phyloP scores from a whole-genome alignment of 2,797 vertebrate species.

The Botia almorhae region DNA sequence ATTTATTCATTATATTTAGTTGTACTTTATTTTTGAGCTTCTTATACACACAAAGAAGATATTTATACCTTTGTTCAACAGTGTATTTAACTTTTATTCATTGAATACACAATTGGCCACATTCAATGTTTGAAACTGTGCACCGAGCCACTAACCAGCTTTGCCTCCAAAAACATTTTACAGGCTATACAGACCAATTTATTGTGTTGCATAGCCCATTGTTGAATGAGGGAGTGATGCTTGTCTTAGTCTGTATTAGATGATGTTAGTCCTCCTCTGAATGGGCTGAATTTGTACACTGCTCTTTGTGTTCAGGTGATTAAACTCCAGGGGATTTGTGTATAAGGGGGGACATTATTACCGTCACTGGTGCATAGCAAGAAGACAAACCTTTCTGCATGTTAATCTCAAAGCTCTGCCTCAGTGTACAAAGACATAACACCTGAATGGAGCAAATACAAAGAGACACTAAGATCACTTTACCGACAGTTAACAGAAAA shows the following conservation, averaged over 20 bases:
- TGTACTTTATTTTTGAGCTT: conserved; percentile 2
- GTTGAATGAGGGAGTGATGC: conserved; percentile 75
- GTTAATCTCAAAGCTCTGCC: conserved; percentile 71
- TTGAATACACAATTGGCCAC: conserved; percentile 72
- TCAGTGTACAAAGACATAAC: conserved; percentile 47
- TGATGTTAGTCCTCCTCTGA: conserved; percentile 75
- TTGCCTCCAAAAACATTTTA: conserved; percentile 76
- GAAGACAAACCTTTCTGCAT: conserved; percentile 73
- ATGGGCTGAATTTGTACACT: conserved; percentile 66
- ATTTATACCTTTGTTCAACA: conserved; percentile 5
- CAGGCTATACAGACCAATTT: conserved; percentile 75
- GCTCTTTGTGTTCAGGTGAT: conserved; percentile 74
- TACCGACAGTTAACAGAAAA: conserved; percentile 14
- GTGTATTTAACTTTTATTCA: conserved; percentile 49
- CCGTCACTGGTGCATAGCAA: conserved; percentile 71
- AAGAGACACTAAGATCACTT: conserved; percentile 31
- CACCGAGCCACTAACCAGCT: conserved; percentile 76
- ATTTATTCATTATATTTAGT: conserved; percentile 34
- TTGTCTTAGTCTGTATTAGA: conserved; percentile 78
- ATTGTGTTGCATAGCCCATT: conserved; percentile 72
- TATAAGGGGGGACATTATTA: conserved; percentile 71
- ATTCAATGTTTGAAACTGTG: conserved; percentile 78
- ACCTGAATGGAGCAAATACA: conserved; percentile 36
- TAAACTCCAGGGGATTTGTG: conserved; percentile 73
- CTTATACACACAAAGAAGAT: neutral